These are phyloP conservation scores for Mareca strepera DNA, from an alignment of 2,797 vertebrate species.

Conservation along the genomic window DNA sequence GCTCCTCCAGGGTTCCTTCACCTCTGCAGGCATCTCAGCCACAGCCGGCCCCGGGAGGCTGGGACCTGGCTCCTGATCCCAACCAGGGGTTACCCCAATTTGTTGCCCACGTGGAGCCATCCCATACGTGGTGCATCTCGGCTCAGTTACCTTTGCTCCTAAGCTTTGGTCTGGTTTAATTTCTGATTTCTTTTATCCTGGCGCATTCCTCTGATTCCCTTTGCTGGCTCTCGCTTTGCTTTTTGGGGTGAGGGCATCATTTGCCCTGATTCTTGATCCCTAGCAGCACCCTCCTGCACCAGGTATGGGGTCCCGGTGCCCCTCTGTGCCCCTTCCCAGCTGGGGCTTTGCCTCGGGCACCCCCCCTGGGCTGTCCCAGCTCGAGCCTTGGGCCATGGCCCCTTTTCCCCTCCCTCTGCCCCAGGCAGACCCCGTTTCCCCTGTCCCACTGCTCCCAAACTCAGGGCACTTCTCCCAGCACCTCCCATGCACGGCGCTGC, in stretches of 20 bases:
- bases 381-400: no score
- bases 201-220: accelerated
- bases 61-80: neutral
- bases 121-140: accelerated
- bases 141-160: neutral
- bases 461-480: accelerated
- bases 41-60: accelerated
- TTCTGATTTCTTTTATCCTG: neutral
- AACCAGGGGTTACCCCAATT: neutral
- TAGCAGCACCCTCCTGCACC: neutral
- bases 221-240: neutral
- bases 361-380: neutral
- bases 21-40: neutral
- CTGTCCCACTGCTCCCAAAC: accelerated
- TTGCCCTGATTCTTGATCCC: neutral
- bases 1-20: neutral
- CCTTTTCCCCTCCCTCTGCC: neutral
- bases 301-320: no score
- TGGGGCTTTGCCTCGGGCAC: neutral
- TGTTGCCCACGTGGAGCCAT: accelerated
- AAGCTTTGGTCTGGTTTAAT: neutral
- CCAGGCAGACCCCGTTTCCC: neutral
- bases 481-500: accelerated
- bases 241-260: neutral
- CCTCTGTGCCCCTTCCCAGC: no score